Percentiles rank a stretch among this genome's conserved stretches.
phyloP scores from a whole-genome alignment of 2,888 invertebrate genomes.

The Tetropium fuscum region DNA sequence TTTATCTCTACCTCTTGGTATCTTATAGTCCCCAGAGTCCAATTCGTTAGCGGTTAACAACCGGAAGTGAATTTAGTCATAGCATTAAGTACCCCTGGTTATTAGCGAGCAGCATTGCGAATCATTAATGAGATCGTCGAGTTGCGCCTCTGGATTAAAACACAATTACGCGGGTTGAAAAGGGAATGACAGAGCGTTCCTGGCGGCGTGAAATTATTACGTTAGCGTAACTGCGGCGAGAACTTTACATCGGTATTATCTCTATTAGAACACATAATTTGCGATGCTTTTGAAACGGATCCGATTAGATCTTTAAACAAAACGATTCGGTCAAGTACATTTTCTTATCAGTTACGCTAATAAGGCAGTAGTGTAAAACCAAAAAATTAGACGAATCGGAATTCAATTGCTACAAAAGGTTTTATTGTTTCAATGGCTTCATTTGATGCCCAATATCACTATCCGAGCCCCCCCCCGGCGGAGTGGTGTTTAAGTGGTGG shows the following conservation, averaged over 20 bases:
- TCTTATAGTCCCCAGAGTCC: slow-evolving; percentile 10
- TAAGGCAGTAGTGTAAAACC: too few relatives aligned
- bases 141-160: slow-evolving; percentile 32
- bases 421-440: too few relatives aligned
- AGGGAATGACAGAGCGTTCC: slow-evolving; percentile 55
- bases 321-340: too few relatives aligned
- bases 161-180: slow-evolving; percentile 52
- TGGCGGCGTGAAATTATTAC: slow-evolving; percentile 56
- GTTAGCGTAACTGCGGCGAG: slow-evolving; percentile 52
- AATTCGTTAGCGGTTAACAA: slow-evolving; percentile 20
- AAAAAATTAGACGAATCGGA: too few relatives aligned
- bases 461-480: too few relatives aligned
- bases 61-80: slow-evolving; percentile 24
- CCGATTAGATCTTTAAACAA: too few relatives aligned
- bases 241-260: slow-evolving; percentile 27
- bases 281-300: neutral
- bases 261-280: slow-evolving; percentile 3
- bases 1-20: too few relatives aligned
- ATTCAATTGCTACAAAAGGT: too few relatives aligned
- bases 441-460: too few relatives aligned
- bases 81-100: slow-evolving; percentile 18
- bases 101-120: neutral
- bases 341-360: too few relatives aligned
- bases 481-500: too few relatives aligned
- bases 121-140: slow-evolving; percentile 23